These are phyloP conservation scores for Diadophis punctatus DNA, from an alignment of 2,113 vertebrate genomes.

Conservation along the genomic window DNA sequence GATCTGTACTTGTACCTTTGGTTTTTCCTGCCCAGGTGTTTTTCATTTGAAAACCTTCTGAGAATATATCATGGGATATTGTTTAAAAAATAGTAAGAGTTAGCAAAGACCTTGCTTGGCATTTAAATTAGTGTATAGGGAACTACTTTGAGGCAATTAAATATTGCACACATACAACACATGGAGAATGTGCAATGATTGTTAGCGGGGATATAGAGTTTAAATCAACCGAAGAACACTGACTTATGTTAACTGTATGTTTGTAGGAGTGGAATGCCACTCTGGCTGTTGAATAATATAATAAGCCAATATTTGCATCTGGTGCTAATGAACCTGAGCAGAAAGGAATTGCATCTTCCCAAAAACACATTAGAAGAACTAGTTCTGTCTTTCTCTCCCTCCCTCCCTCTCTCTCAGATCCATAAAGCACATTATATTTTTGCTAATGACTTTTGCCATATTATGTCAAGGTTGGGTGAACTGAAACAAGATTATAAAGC, in stretches of 20 bases:
- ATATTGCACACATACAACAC: background rate
- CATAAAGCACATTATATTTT: conserved; percentile 53
- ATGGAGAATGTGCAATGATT: background rate
- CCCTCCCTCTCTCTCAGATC: background rate
- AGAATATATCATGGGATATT: background rate
- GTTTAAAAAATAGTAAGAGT: no score
- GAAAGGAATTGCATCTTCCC: conserved; percentile 4
- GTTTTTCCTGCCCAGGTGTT: no score
- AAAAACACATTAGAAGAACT: conserved; percentile 50
- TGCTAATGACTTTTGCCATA: conserved; percentile 60
- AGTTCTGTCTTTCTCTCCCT: conserved; percentile 25
- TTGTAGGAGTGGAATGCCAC: background rate
- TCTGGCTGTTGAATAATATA: background rate
- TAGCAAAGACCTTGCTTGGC: background rate
- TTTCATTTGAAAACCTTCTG: no score
- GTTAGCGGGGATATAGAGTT: background rate
- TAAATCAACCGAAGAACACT: background rate
- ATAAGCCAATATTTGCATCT: conserved; percentile 38
- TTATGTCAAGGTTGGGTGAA: conserved; percentile 55
- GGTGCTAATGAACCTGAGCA: conserved; percentile 27
- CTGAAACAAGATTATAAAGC: conserved; percentile 44
- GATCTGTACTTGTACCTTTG: no score
- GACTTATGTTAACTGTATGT: background rate
- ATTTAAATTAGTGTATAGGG: background rate
- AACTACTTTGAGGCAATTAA: no score